These are phyloP conservation scores for Trachythela sp. DNA, from an alignment of 64 coral and sea anemone genomes.

Conservation along the genomic window DNA sequence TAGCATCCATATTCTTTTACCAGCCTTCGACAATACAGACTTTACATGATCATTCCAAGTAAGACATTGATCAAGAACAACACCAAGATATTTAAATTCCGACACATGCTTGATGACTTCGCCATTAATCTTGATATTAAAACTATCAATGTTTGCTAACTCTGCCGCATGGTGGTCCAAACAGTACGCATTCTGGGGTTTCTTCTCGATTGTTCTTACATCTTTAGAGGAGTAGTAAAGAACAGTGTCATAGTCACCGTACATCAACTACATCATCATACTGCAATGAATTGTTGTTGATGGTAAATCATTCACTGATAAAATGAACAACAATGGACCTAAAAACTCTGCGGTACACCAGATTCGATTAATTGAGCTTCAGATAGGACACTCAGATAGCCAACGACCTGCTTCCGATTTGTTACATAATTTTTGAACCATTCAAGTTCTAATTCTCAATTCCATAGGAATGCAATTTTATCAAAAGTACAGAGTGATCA, in stretches of 20 bases:
- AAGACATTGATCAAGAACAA: conserved; percentile 5
- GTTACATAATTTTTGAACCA: conserved; percentile 30
- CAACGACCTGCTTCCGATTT: not conserved
- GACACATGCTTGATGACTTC: not conserved
- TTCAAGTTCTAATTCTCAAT: not conserved
- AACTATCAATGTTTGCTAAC: not conserved
- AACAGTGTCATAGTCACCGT: not conserved
- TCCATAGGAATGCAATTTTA: not conserved
- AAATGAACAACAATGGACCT: not conserved
- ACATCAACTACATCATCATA: not conserved
- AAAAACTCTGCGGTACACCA: not conserved
- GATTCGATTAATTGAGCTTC: not conserved
- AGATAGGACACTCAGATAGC: not conserved
- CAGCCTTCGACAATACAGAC: not conserved
- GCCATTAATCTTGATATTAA: conserved; percentile 21
- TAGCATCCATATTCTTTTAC: conserved; percentile 9
- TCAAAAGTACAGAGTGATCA: not conserved
- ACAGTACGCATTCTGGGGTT: not conserved
- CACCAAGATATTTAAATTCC: conserved; percentile 5
- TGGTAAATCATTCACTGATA: too few species aligned
- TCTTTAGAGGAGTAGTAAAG: not conserved
- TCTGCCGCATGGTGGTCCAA: not conserved
- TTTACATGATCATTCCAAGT: conserved; percentile 26
- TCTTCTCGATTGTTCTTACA: not conserved
- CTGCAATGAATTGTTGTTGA: not conserved